A percentile compares a stretch with the other conserved stretches of the same genome.
These are phyloP conservation scores for Drosophila heteroneura DNA, from an alignment of 2,888 invertebrate species.

Conservation along the genomic window DNA sequence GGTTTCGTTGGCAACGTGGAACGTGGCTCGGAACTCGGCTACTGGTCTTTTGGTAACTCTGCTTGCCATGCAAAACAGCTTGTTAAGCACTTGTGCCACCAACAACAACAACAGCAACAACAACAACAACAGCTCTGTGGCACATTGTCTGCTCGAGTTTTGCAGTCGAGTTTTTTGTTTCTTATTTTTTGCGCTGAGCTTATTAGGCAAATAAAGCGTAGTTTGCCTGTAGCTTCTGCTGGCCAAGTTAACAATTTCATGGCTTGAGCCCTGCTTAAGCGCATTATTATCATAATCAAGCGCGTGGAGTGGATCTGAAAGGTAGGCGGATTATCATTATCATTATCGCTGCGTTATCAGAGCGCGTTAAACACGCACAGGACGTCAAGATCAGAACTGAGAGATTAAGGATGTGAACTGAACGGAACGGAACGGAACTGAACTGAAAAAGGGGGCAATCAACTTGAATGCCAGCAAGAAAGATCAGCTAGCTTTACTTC, in stretches of 20 bases:
- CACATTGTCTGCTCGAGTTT: slow-evolving; percentile 75
- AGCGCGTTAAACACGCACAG: slow-evolving; percentile 27
- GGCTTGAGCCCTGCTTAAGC: slow-evolving; percentile 53
- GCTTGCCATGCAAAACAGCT: slow-evolving; percentile 83
- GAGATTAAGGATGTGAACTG: slow-evolving; percentile 15
- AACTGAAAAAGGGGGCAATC: background rate
- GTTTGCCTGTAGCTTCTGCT: slow-evolving; percentile 11
- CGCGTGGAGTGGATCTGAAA: slow-evolving; percentile 2
- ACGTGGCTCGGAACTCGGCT: slow-evolving; percentile 41
- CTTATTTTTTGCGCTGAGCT: slow-evolving; percentile 38
- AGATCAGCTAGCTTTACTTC: background rate
- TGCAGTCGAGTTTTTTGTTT: slow-evolving; percentile 6
- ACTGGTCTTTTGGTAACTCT: slow-evolving; percentile 58
- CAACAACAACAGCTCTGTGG: slow-evolving; percentile 35
- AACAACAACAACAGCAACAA: slow-evolving; percentile 36
- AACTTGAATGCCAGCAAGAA: background rate
- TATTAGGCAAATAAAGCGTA: slow-evolving; percentile 73
- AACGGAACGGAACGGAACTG: slow-evolving; percentile 1
- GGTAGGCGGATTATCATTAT: slow-evolving; percentile 50
- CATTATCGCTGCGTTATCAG: slow-evolving; percentile 53
- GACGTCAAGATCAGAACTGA: slow-evolving; percentile 9
- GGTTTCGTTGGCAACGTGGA: slow-evolving; percentile 2
- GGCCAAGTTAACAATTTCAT: slow-evolving; percentile 65
- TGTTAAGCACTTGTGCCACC: slow-evolving; percentile 79
- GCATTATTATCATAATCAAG: slow-evolving; percentile 74